Evolutionary conservation across 2,113 vertebrate species (phyloP), one percentile per base, ranked within the genome.

Genomic region (Ageneiosus marmoratus): DNA sequence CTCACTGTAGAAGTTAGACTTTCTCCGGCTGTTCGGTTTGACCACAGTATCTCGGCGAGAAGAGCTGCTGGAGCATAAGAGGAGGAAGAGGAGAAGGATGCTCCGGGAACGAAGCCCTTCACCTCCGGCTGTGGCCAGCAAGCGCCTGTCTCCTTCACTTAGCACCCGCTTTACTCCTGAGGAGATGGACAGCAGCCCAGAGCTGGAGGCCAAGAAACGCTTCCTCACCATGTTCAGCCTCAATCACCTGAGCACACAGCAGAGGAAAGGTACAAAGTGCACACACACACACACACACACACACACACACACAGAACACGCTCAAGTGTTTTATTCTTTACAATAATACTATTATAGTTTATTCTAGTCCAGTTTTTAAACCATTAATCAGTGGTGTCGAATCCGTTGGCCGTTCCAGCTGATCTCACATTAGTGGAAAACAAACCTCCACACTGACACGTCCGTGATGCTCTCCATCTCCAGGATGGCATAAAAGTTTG

Each of bases 151-250:
- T 1, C 93, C 95, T 0, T 91, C 91, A 0, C 96, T 98, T 86
- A 96, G 95, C 88, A 99, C 97, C 0, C 96, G 96, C 87, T 99
- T 98, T 89, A 98, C 96, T 74, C 95, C 98, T 0, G 97, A 99
- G 9, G 97, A 99, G 77, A 98, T 99, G 96, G 97, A 99, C 94
- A 95, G 89, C 89, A 95, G 95, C 55, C 97, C 97, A 34, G 96
- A 98, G 91, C 94, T 99, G 9, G 98, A 99, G 89, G 97, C 99
- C 90, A 99, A 99, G 92, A 99, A 96, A 44, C 94, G 94, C 77
- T 99, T 99, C 92, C 95, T 99, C 88, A 98, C 96, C 81, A 95
- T 96, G 91, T 99, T 99, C 93, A 97, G 95, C 92, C 95, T 99
- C 79, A 96, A 97, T 0, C 97, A 99, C 80, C 94, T 99, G 91